Base-by-base conservation (phyloP, 2,888 invertebrate genomes). In the Zele albiditarsus region DNA sequence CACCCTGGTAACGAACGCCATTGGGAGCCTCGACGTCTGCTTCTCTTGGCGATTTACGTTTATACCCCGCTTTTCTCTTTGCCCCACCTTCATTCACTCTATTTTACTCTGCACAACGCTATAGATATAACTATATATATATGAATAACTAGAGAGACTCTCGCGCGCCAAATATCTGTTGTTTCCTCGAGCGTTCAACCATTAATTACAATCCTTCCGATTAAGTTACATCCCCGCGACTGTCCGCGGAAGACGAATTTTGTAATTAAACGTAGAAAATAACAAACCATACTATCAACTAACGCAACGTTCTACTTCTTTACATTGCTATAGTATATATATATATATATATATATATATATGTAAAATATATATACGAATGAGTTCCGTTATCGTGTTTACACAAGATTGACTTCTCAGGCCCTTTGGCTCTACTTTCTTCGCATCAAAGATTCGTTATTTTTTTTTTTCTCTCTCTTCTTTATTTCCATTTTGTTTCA, bases 1-100 rank as follows among this genome's bases (percentile, higher is more conserved):
- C 84, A 76, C 74, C 74, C 79, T 79, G 80, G 80, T 77, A 80
- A 80, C 71, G 78, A 80, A 82, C 79, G 78, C 75, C 79, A 80
- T 23, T 42, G 73, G 73, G 33, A 63, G 71, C 63, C 73, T 68
- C 73, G 65, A 70, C 82, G 79, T 83, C 82, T 83, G 79, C 79
- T 77, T 76, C 80, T 83, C 81, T 84, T 84, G 82, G 82, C 83
- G 85, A 87, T 86, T 86, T 85, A 83, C 84, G 81, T 85, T 79
- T 76, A 77, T 79, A 27, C 42, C 25, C 27, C 38, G 10, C 46
- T 66, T 46, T 46, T 53, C 38, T 49, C 16, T 42, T n/a, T 8
- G 25, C 27, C 20, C 27, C 42, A 25, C 46, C 23, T 27, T 67
- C 42, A 42, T 42, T 66, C 25, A 42, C 42, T 66, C 66, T 16